Evolutionary conservation across 1,140 invertebrate genomes (phyloP).

Genomic region (Leptinotarsa defecta): DNA sequence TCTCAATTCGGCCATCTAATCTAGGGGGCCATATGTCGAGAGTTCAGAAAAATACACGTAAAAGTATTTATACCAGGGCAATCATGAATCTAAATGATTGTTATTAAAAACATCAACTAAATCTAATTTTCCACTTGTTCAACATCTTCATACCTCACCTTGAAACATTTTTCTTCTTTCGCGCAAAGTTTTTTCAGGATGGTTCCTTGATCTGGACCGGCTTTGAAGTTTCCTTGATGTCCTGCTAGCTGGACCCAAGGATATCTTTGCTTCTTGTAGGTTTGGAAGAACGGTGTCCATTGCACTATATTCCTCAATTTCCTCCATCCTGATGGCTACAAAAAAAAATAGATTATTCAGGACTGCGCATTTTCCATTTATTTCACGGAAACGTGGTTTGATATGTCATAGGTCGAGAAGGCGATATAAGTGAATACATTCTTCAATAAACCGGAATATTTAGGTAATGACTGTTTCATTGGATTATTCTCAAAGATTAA

Average conservation of each 20-base stretch:
- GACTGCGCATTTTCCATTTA: no score
- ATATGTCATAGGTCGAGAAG: no score
- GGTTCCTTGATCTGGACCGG: conserved; percentile 88
- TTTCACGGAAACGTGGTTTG: no score
- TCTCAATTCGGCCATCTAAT: no score
- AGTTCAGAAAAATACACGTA: no score
- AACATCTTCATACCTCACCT: conserved; percentile 55
- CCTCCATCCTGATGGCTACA: conserved; percentile 88
- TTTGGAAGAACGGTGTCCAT: conserved; percentile 96
- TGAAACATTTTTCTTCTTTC: conserved; percentile 86
- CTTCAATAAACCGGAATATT: no score
- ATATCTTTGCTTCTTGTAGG: conserved; percentile 93
- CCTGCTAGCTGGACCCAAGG: conserved; percentile 95
- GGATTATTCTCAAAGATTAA: no score
- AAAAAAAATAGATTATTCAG: conserved; percentile 33
- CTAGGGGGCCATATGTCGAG: no score
- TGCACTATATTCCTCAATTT: conserved; percentile 92
- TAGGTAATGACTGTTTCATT: no score
- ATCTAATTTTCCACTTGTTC: neutral
- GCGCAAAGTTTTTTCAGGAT: conserved; percentile 91
- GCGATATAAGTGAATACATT: no score
- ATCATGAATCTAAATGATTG: no score
- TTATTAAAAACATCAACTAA: neutral
- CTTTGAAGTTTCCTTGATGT: conserved; percentile 93
- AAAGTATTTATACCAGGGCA: no score